Conservation (phyloP, 2,888 invertebrate species). For the Harpalus rufipes region DNA sequence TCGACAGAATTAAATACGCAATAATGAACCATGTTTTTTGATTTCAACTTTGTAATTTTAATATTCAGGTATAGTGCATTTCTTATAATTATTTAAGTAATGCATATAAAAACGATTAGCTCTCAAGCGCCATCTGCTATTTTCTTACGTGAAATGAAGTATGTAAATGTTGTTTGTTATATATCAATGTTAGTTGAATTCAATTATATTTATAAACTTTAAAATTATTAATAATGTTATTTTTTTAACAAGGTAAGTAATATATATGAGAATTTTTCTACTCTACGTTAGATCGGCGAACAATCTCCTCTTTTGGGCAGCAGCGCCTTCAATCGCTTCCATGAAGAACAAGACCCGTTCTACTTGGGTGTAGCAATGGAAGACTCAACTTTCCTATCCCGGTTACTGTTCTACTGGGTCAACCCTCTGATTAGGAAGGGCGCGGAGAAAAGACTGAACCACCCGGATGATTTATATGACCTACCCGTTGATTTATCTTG, state of each 20-base stretch:
- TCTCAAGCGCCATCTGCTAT: too few species aligned
- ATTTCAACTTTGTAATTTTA: too few species aligned
- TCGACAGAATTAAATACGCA: too few species aligned
- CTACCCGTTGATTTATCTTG: constrained; percentile 85
- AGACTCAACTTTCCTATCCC: constrained; percentile 84
- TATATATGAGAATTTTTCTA: not conserved
- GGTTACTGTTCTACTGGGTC: constrained; percentile 93
- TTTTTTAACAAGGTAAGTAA: too few species aligned
- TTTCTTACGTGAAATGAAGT: too few species aligned
- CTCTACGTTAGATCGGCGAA: constrained; percentile 78
- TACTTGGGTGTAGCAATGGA: constrained; percentile 92
- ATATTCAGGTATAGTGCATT: too few species aligned
- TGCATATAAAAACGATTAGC: too few species aligned
- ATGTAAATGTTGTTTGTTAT: too few species aligned
- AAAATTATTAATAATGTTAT: not conserved
- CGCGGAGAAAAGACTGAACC: constrained; percentile 83
- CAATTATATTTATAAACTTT: too few species aligned
- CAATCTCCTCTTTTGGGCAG: constrained; percentile 80
- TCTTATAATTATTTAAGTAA: too few species aligned
- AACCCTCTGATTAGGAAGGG: constrained; percentile 91
- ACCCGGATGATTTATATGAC: constrained; percentile 90
- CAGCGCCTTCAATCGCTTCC: constrained; percentile 82
- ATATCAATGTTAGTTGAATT: too few species aligned
- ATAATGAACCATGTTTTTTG: too few species aligned
- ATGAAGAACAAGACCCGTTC: constrained; percentile 83